Conservation (phyloP, 92 coral and sea anemone genomes). For the Montipora capitata region DNA sequence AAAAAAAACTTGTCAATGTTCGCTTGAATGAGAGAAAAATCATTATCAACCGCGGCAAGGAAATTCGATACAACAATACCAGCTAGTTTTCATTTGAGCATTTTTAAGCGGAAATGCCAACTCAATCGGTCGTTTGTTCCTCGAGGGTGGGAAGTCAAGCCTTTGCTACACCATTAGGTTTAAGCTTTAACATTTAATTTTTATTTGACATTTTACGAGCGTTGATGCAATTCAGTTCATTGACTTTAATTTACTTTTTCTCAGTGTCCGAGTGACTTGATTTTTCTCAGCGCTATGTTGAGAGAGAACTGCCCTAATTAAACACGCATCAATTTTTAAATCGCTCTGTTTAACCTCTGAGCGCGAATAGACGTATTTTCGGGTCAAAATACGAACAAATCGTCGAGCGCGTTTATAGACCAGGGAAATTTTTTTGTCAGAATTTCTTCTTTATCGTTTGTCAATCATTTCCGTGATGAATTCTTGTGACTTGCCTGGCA, state of each 20-base stretch:
- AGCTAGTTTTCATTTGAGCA: conserved; percentile 57
- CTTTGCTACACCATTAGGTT: too few species aligned
- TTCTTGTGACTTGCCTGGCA: conserved; percentile 35
- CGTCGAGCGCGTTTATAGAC: background rate
- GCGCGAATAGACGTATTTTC: background rate
- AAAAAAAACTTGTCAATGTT: conserved; percentile 7
- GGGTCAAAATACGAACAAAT: background rate
- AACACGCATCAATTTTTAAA: conserved; percentile 40
- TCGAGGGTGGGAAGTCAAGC: conserved; percentile 18
- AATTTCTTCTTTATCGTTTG: conserved; percentile 18
- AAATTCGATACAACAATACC: conserved; percentile 61
- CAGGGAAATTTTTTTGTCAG: background rate
- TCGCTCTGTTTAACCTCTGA: conserved; percentile 22
- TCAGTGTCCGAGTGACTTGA: background rate
- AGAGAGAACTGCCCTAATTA: conserved; percentile 38
- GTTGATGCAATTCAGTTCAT: too few species aligned
- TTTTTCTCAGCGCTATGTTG: conserved; percentile 37
- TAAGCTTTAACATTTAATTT: too few species aligned
- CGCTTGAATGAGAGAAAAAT: conserved; percentile 24
- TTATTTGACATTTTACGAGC: too few species aligned
- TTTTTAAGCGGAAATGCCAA: conserved; percentile 62
- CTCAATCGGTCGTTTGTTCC: conserved; percentile 51
- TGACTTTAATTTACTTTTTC: too few species aligned
- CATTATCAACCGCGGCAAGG: conserved; percentile 37
- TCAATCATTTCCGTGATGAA: conserved; percentile 20